Conservation (phyloP, 2,797 vertebrate genomes). For the Tenualosa thibaudeaui region DNA sequence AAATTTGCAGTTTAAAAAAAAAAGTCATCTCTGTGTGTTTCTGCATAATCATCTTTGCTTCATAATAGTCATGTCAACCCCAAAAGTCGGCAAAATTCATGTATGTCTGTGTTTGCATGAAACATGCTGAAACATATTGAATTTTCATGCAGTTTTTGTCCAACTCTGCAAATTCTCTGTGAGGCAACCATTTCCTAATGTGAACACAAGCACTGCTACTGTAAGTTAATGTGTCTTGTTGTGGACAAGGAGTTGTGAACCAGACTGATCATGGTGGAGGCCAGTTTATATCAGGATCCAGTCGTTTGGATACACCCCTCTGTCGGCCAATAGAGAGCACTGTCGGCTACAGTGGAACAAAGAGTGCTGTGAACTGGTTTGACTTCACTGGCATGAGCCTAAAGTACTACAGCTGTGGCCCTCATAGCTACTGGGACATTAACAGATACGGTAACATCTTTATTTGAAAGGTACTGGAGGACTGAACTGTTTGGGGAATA, state of each 20-base stretch:
- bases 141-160: too few relatives aligned
- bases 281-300: slow-evolving; percentile 40
- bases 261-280: slow-evolving; percentile 59
- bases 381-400: accelerated
- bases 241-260: slow-evolving; percentile 30
- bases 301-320: not conserved
- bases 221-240: not conserved
- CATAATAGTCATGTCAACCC: too few relatives aligned
- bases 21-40: too few relatives aligned
- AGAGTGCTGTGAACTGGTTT: not conserved
- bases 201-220: not conserved
- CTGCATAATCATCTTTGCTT: too few relatives aligned
- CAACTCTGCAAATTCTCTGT: too few relatives aligned
- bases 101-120: too few relatives aligned
- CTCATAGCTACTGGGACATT: slow-evolving; percentile 55
- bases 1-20: not conserved
- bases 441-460: not conserved
- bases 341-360: accelerated
- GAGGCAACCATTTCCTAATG: not conserved
- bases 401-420: slow-evolving; percentile 55
- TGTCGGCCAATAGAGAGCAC: slow-evolving; percentile 36
- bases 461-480: slow-evolving; percentile 33
- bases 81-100: too few relatives aligned
- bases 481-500: too few relatives aligned
- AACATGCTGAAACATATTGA: too few relatives aligned